phyloP scores from a whole-genome alignment of 1,140 invertebrate genomes.

The Pollicipes pollicipes region DNA sequence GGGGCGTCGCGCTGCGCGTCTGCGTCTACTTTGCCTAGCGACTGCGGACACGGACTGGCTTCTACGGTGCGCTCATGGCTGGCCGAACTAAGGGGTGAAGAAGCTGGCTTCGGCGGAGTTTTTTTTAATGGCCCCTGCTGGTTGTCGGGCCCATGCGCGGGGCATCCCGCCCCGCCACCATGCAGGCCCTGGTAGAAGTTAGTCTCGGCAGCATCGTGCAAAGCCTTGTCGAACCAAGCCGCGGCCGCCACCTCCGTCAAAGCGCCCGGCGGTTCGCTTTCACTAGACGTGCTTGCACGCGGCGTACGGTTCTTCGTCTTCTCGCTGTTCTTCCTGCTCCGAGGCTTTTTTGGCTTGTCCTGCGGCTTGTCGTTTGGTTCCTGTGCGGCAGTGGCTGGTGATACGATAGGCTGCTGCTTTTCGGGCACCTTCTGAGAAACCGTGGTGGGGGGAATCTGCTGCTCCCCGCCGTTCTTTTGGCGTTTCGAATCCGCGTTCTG shows the following conservation, averaged over 20 bases:
- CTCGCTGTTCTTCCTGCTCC: background rate
- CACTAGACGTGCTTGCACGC: background rate
- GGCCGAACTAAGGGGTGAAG: background rate
- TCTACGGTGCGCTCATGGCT: background rate
- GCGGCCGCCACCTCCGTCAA: background rate
- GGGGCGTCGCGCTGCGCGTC: no score
- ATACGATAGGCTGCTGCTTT: background rate
- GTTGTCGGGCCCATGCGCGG: background rate
- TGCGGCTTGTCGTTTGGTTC: background rate
- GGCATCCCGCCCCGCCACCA: no score
- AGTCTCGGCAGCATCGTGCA: background rate
- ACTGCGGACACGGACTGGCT: background rate
- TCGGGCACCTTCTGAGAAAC: no score
- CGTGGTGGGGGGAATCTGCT: no score
- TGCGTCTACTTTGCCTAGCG: background rate
- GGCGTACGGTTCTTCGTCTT: background rate
- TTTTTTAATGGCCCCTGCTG: background rate
- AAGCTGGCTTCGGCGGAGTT: background rate
- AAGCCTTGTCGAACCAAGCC: background rate
- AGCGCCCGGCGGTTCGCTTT: background rate
- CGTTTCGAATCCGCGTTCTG: background rate
- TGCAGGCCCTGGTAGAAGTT: background rate
- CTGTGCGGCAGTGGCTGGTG: background rate
- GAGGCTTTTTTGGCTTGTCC: background rate
- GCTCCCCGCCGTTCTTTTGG: background rate